These are phyloP conservation scores for Benitochromis conjunctus DNA, from an alignment of 2,113 vertebrate genomes.

Conservation along the genomic window DNA sequence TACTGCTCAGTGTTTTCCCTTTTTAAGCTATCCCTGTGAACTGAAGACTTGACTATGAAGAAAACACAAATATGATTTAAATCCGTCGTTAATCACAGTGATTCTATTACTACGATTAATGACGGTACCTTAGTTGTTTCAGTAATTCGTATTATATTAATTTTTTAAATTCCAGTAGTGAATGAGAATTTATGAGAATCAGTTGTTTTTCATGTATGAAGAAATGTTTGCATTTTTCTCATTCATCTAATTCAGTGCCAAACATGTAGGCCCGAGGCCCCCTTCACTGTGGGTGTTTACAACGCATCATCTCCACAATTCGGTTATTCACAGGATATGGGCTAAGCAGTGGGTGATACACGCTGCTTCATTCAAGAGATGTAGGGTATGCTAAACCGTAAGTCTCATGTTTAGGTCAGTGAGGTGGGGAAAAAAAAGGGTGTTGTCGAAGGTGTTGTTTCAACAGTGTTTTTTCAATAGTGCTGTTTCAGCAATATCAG, in stretches of 20 bases:
- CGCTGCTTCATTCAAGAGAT: not conserved
- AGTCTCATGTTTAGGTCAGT: accelerated
- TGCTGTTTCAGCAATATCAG: not conserved
- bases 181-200: not conserved
- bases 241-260: not conserved
- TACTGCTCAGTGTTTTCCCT: not conserved
- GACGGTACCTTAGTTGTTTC: not conserved
- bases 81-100: not conserved
- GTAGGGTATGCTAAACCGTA: accelerated
- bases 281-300: not conserved
- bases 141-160: not conserved
- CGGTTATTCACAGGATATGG: not conserved
- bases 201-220: not conserved
- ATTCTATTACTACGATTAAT: not conserved
- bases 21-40: not conserved
- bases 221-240: not conserved
- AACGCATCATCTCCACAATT: not conserved
- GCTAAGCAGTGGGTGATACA: not conserved
- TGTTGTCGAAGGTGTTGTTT: not conserved
- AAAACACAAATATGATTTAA: not conserved
- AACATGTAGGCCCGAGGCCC: not conserved
- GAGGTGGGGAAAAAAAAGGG: accelerated
- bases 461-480: not conserved
- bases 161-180: not conserved
- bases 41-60: not conserved